phyloP scores from a whole-genome alignment of 2,888 invertebrate genomes.

The Laspeyria flexula region DNA sequence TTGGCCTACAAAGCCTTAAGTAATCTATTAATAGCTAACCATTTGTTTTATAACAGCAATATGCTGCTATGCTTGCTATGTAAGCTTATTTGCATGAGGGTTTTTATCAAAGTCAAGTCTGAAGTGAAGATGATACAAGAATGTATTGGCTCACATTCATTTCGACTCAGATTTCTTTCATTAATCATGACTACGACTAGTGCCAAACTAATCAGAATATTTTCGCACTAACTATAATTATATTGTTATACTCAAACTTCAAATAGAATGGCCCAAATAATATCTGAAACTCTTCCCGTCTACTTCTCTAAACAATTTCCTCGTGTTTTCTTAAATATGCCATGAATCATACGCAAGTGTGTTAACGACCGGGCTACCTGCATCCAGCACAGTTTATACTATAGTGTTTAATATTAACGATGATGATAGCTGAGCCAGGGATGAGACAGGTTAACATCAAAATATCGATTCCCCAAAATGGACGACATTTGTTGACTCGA shows the following conservation, averaged over 20 bases:
- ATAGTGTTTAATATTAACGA: slow-evolving; percentile 40
- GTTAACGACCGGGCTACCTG: slow-evolving; percentile 37
- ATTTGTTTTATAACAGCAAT: too few relatives aligned
- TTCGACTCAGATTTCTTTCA: neutral
- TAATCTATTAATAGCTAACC: too few relatives aligned
- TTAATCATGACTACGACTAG: neutral
- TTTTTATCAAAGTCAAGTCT: too few relatives aligned
- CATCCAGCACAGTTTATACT: slow-evolving; percentile 33
- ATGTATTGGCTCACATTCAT: neutral
- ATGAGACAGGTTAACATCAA: neutral
- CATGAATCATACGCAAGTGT: slow-evolving; percentile 38
- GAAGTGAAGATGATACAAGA: too few relatives aligned
- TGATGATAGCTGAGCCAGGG: slow-evolving; percentile 22
- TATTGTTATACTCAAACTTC: slow-evolving; percentile 4
- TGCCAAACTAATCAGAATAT: neutral
- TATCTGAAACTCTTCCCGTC: slow-evolving; percentile 31
- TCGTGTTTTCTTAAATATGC: slow-evolving; percentile 32
- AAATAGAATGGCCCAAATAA: slow-evolving; percentile 8
- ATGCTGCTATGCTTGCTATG: too few relatives aligned
- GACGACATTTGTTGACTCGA: too few relatives aligned
- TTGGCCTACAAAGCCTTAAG: too few relatives aligned
- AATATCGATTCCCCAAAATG: neutral
- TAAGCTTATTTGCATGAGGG: too few relatives aligned
- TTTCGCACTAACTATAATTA: neutral
- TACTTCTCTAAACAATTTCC: slow-evolving; percentile 32